phyloP scores from a whole-genome alignment of 1,140 invertebrate species.

The Leucophenga varia region DNA sequence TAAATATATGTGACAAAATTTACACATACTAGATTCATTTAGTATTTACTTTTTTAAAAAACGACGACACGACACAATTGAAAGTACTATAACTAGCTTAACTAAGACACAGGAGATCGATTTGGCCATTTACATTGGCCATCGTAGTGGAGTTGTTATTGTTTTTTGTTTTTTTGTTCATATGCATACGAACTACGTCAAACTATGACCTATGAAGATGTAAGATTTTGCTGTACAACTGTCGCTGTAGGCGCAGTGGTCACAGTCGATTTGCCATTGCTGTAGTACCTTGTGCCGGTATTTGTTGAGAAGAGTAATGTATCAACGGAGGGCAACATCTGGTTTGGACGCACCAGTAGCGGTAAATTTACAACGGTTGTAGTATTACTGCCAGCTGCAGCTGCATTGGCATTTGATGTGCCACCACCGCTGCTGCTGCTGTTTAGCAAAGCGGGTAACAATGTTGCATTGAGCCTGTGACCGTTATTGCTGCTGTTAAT shows the following conservation, averaged over 20 bases:
- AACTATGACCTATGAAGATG: constrained; percentile 42
- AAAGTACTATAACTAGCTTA: no score
- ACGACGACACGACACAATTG: no score
- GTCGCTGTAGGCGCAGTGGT: constrained; percentile 20
- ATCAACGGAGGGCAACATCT: constrained; percentile 48
- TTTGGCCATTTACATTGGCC: constrained; percentile 36
- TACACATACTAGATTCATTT: no score
- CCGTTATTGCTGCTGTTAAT: constrained; percentile 2
- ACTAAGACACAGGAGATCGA: constrained; percentile 51
- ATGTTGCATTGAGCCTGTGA: no score
- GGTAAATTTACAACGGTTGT: constrained; percentile 40
- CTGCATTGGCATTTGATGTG: no score
- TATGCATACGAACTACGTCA: no score
- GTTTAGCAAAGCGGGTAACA: background rate
- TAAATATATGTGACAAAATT: no score
- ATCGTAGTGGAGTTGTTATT: no score
- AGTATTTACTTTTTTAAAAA: no score
- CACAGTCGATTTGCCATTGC: no score
- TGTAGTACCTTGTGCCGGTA: constrained; percentile 39
- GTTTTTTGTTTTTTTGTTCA: no score
- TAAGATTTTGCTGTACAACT: constrained; percentile 36
- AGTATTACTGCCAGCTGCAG: no score
- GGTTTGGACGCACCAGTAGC: constrained; percentile 39
- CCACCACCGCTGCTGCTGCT: constrained; percentile 7
- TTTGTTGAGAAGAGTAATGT: constrained; percentile 44